Percentiles rank a stretch among this genome's conserved stretches.
Conservation (phyloP, 2,888 invertebrate species). For the Campoplex capitator region DNA sequence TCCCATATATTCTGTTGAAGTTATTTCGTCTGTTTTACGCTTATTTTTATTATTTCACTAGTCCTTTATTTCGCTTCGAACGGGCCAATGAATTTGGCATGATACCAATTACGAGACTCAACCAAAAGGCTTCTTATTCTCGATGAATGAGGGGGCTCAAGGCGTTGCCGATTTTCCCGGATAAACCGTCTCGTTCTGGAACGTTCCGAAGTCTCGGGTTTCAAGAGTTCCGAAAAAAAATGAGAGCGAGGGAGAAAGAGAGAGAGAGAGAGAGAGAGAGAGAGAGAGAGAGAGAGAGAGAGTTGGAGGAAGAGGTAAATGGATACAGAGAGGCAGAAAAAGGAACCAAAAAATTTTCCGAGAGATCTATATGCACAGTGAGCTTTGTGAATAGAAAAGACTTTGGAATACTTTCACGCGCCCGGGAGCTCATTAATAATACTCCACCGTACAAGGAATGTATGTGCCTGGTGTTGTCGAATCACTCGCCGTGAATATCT, state of each 20-base stretch:
- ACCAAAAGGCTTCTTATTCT: constrained; percentile 25
- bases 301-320: not conserved
- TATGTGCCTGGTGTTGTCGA: constrained; percentile 47
- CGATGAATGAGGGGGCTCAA: constrained; percentile 18
- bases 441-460: constrained; percentile 49
- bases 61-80: constrained; percentile 26
- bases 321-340: constrained; percentile 8
- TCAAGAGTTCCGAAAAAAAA: constrained; percentile 6
- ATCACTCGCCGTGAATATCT: constrained; percentile 55
- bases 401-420: constrained; percentile 62
- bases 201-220: constrained; percentile 9
- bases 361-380: constrained; percentile 5
- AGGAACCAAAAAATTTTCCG: not conserved
- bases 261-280: not conserved
- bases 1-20: not conserved
- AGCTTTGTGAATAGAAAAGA: constrained; percentile 60
- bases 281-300: not conserved
- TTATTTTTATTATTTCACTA: constrained; percentile 28
- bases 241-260: not conserved
- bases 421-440: constrained; percentile 59
- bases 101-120: constrained; percentile 62
- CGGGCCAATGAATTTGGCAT: constrained; percentile 59
- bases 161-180: constrained; percentile 52
- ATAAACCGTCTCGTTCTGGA: not conserved
- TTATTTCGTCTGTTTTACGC: not conserved